These are phyloP conservation scores for Antitype chi DNA, from an alignment of 2,888 invertebrate species.

Conservation along the genomic window DNA sequence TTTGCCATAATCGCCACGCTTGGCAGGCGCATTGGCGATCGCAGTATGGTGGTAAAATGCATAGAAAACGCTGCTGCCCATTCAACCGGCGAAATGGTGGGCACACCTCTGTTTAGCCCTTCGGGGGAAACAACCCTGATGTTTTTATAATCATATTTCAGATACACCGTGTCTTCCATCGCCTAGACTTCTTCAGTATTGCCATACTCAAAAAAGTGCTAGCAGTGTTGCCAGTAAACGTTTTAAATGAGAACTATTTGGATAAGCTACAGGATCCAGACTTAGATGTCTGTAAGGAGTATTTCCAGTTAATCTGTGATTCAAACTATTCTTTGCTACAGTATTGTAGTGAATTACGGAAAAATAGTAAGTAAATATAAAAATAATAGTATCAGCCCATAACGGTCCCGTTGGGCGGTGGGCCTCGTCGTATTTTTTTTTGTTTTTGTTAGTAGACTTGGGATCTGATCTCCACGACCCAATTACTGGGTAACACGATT, in stretches of 20 bases:
- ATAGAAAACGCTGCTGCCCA: too few relatives aligned
- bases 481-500: background rate
- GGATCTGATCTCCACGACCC: too few relatives aligned
- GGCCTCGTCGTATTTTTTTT: too few relatives aligned
- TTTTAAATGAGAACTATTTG: slow-evolving; percentile 33
- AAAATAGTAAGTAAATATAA: slow-evolving; percentile 21
- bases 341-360: slow-evolving; percentile 55
- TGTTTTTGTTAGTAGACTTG: too few relatives aligned
- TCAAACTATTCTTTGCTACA: slow-evolving; percentile 63
- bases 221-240: slow-evolving; percentile 36
- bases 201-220: slow-evolving; percentile 39
- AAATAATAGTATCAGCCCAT: too few relatives aligned
- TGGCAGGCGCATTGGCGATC: too few relatives aligned
- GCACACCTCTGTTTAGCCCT: background rate
- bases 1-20: too few relatives aligned
- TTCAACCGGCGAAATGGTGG: too few relatives aligned
- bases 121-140: too few relatives aligned
- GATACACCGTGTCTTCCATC: slow-evolving; percentile 40
- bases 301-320: slow-evolving; percentile 74
- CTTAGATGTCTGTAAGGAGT: slow-evolving; percentile 58
- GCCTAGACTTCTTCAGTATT: slow-evolving; percentile 52
- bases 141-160: slow-evolving; percentile 19
- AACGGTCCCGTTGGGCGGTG: too few relatives aligned
- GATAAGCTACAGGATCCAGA: slow-evolving; percentile 36
- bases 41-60: too few relatives aligned